A percentile compares a stretch with the other conserved stretches of the same genome.
phyloP scores from a whole-genome alignment of 2,888 invertebrate species.

The Anaspis maculata region DNA sequence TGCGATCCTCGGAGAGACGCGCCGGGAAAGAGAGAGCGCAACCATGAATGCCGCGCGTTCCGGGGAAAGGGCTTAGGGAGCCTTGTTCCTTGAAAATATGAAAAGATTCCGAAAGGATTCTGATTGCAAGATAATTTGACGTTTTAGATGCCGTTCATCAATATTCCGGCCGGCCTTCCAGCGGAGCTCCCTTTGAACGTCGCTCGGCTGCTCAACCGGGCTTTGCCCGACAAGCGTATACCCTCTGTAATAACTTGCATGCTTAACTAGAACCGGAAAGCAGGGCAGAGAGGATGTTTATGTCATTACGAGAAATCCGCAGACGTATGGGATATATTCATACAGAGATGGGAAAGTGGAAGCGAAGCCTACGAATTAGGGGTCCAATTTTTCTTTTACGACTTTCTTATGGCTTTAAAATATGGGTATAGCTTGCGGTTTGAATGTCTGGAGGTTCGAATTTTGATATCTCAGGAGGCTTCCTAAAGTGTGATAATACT shows the following conservation, averaged over 20 bases:
- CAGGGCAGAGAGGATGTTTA: too few species aligned
- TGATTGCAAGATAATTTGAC: constrained; percentile 34
- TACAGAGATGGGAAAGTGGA: too few species aligned
- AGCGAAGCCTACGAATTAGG: too few species aligned
- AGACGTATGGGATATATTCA: too few species aligned
- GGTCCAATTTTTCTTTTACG: too few species aligned
- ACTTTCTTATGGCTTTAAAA: too few species aligned
- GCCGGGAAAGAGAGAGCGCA: constrained; percentile 19
- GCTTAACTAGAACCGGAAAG: constrained; percentile 4
- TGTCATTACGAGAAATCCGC: constrained; percentile 4
- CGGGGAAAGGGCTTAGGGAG: constrained; percentile 27
- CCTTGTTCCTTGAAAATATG: constrained; percentile 29
- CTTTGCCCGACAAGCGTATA: constrained; percentile 6
- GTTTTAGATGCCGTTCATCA: constrained; percentile 29
- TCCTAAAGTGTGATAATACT: too few species aligned
- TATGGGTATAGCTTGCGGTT: too few species aligned
- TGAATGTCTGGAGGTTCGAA: too few species aligned
- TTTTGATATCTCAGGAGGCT: too few species aligned
- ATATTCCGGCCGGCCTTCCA: constrained; percentile 23
- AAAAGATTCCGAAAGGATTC: constrained; percentile 29
- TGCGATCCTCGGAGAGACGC: constrained; percentile 31
- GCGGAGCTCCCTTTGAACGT: constrained; percentile 12
- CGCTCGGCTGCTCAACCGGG: constrained; percentile 4
- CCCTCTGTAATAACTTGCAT: constrained; percentile 4
- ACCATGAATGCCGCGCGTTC: too few species aligned